These are phyloP conservation scores for Oscheius sp. DNA, from an alignment of 2,888 invertebrate species.

Conservation along the genomic window DNA sequence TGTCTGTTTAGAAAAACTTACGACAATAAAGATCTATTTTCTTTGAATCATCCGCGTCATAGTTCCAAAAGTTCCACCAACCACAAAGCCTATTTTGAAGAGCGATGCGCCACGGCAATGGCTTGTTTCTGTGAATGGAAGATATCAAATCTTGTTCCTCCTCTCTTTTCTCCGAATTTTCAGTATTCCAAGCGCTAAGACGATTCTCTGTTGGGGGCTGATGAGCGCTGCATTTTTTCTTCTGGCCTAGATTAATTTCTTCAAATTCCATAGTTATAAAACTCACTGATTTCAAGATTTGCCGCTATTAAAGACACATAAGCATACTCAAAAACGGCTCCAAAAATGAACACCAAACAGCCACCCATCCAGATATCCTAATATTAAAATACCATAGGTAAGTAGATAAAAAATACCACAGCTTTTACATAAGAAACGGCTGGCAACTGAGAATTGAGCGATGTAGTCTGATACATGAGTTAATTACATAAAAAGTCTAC, in stretches of 20 bases:
- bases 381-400: too few relatives aligned
- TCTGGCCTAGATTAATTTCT: neutral
- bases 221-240: neutral
- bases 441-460: slow-evolving; percentile 15
- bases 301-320: slow-evolving; percentile 16
- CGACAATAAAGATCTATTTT: slow-evolving; percentile 9
- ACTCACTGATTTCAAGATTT: slow-evolving; percentile 13
- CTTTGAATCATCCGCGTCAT: slow-evolving; percentile 12
- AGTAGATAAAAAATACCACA: too few relatives aligned
- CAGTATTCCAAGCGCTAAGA: too few relatives aligned
- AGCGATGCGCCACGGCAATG: too few relatives aligned
- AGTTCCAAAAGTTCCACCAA: slow-evolving; percentile 22
- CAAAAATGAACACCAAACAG: slow-evolving; percentile 21
- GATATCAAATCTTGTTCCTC: neutral
- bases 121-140: neutral
- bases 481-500: too few relatives aligned
- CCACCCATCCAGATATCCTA: slow-evolving; percentile 28
- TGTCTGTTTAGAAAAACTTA: too few relatives aligned
- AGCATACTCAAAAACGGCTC: slow-evolving; percentile 24
- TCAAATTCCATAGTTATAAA: neutral
- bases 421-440: slow-evolving; percentile 30
- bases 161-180: neutral
- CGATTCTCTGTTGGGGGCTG: neutral
- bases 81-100: neutral
- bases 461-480: slow-evolving; percentile 6